phyloP scores from a whole-genome alignment of 2,888 invertebrate genomes.

The Ligdia adustata region DNA sequence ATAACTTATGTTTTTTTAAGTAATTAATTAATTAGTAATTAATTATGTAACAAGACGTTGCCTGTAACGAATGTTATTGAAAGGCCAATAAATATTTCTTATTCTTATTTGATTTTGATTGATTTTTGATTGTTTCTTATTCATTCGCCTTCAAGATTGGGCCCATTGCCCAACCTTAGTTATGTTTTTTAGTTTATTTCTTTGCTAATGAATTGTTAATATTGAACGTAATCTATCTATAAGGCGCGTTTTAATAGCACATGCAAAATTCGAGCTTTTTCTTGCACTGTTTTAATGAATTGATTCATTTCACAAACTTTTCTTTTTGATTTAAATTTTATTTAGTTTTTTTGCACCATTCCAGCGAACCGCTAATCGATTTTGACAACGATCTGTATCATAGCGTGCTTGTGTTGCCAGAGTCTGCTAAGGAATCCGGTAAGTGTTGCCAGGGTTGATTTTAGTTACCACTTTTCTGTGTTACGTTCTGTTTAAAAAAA shows the following conservation, averaged over 20 bases:
- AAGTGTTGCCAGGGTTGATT: constrained; percentile 39
- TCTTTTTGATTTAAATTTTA: constrained; percentile 24
- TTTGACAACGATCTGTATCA: constrained; percentile 77
- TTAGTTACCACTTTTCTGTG: constrained; percentile 7
- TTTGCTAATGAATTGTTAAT: too few relatives aligned
- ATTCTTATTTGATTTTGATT: too few relatives aligned
- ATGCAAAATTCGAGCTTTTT: too few relatives aligned
- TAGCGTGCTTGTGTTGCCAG: constrained; percentile 72
- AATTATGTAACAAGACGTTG: constrained; percentile 17
- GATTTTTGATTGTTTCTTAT: neutral
- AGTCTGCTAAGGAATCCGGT: constrained; percentile 73
- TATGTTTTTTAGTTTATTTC: too few relatives aligned
- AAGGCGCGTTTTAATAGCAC: too few relatives aligned
- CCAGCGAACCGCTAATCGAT: constrained; percentile 76
- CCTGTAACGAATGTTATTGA: neutral
- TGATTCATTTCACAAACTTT: constrained; percentile 1
- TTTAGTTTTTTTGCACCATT: constrained; percentile 44
- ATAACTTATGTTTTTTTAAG: too few relatives aligned
- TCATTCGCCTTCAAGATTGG: too few relatives aligned
- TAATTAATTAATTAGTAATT: too few relatives aligned
- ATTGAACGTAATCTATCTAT: too few relatives aligned
- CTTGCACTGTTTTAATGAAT: constrained; percentile 11
- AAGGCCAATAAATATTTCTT: too few relatives aligned
- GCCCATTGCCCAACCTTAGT: too few relatives aligned
- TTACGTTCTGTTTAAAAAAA: neutral